Evolutionary conservation across 1,140 invertebrate species (phyloP), one percentile per base, ranked within the genome.

Genomic region (Lucilia cuprina): DNA sequence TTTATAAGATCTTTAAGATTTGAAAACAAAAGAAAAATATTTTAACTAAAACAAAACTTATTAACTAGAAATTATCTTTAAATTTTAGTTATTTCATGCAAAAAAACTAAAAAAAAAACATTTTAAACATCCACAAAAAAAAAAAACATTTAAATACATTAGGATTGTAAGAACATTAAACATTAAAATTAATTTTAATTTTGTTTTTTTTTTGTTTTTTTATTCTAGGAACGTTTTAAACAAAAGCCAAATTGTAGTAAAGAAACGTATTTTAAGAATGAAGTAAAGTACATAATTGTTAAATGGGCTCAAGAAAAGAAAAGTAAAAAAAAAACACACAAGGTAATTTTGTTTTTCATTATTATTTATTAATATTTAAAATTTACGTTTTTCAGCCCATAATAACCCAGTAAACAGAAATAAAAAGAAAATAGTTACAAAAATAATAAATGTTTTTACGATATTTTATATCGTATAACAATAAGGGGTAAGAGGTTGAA

Each of bases 1-100:
- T 70, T 60, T 70, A 70, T 70, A 70, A 70, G 65, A 70, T 70
- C 65, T 70, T 70, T 70, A 70, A 70, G 65, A 70, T 70, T 55
- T 55, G 50, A 55, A 41, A 41, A 10, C 1, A 30, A 30, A 30
- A 30, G 7, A 41, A 41, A 41, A 41, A 55, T 55, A 55, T 55
- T 55, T 55, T 55, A 55, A 55, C 12, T n/a, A 55, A 55, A 55
- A 49, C 25, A 30, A 2, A 30, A 30, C 25, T 41, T 41, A 41
- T 41, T 30, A 30, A 30, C 41, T 17, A 55, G 50, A 55, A 4
- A 55, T 55, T 55, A 8, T 5, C 12, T 12, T 1, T 14, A 55
- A 12, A 55, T 41, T 41, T 41, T 55, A 55, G 50, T 55, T 55
- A 55, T 55, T 55, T 55, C 50, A 55, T 55, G 25, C 1, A 30